Percentiles rank a stretch among this genome's conserved stretches.
These are phyloP conservation scores for Uria lomvia DNA, from an alignment of 2,113 vertebrate genomes.

Conservation along the genomic window DNA sequence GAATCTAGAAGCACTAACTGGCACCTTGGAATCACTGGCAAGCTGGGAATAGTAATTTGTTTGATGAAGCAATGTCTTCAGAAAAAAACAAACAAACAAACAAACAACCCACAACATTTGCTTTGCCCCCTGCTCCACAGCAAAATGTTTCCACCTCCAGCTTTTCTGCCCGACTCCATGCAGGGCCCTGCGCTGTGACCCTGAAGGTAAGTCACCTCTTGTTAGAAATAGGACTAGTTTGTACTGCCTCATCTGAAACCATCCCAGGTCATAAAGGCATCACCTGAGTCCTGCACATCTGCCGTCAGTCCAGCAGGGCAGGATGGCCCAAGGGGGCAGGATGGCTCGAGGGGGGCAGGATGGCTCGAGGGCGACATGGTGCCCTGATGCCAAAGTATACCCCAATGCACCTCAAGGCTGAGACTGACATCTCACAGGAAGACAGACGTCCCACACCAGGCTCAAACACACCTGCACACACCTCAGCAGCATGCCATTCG, in stretches of 20 bases:
- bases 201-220: background rate
- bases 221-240: background rate
- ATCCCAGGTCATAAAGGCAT: background rate
- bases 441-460: background rate
- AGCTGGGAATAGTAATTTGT: rapidly evolving
- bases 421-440: background rate
- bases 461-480: background rate
- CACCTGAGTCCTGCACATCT: rapidly evolving
- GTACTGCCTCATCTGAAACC: background rate
- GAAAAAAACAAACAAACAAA: background rate
- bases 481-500: background rate
- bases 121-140: background rate
- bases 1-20: background rate
- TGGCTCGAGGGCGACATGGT: rapidly evolving
- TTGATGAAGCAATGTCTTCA: background rate
- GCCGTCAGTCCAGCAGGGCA: background rate
- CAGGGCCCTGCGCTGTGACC: background rate
- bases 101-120: background rate
- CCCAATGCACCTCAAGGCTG: rapidly evolving
- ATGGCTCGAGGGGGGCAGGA: background rate
- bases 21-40: background rate
- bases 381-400: background rate
- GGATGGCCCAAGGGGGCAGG: background rate
- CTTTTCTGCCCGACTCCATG: background rate
- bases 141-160: background rate